Conservation (phyloP, 2,797 vertebrate species). For the Clamator glandarius region DNA sequence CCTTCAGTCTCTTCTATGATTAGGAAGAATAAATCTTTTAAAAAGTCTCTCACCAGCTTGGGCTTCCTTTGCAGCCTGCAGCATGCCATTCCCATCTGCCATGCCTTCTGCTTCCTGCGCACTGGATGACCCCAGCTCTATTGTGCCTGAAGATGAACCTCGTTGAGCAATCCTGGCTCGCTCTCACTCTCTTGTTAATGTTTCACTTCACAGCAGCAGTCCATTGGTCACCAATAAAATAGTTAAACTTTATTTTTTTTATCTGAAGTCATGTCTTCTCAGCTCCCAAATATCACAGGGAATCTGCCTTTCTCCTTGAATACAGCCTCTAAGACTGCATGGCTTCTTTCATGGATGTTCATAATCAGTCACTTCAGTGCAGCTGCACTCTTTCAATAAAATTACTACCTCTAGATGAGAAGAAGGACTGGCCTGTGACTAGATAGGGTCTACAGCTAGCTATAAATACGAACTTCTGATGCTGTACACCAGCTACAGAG, state of each 20-base stretch:
- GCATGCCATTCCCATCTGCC: neutral
- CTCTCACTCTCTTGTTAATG: constrained; percentile 48
- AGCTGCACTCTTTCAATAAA: neutral
- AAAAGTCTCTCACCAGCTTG: constrained; percentile 54
- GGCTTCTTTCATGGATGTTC: neutral
- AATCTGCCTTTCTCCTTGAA: neutral
- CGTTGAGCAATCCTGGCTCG: neutral
- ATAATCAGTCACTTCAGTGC: neutral
- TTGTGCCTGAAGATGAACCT: neutral
- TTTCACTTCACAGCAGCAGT: constrained; percentile 35
- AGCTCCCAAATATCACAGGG: neutral
- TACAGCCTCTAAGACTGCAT: neutral
- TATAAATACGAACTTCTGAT: neutral
- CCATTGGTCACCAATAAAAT: constrained; percentile 8
- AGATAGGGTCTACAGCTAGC: neutral
- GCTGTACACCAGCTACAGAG: neutral
- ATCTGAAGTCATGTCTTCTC: neutral
- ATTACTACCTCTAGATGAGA: neutral
- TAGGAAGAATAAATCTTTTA: neutral
- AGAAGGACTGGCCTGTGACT: neutral
- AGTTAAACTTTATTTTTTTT: constrained; percentile 36
- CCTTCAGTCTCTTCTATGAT: neutral
- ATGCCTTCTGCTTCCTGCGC: neutral
- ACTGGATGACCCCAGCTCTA: neutral
- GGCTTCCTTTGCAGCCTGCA: neutral